Evolutionary conservation across 2,113 vertebrate species (phyloP), one percentile per base, ranked within the genome.

Genomic region (Oryzias curvinotus): DNA sequence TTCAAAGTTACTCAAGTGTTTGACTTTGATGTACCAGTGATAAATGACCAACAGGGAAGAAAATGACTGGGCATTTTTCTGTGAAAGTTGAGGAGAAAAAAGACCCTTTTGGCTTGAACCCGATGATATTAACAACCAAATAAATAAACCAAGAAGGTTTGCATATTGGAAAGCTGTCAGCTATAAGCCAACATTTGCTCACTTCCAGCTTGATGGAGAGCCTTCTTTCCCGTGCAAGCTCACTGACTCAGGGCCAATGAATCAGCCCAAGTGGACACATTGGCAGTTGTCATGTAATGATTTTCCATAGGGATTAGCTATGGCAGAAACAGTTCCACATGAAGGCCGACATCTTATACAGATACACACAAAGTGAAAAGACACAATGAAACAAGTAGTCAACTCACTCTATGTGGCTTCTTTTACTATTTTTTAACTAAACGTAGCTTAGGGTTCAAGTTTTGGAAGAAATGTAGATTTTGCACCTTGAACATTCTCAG

Each of bases 251-350:
- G 60, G 51, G 71, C 72, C 76, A 63, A 87, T 91, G 83, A 87
- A 92, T 92, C 92, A 91, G 66, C 55, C 65, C 52, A 49, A 86
- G 71, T 71, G 71, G 85, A 89, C 85, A 68, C 87, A 85, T 87
- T 80, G 89, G 77, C 88, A 90, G 83, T 89, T 91, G 88, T 89
- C 88, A 89, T 91, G 90, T 91, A 90, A 88, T 86, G 78, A 88
- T 90, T 89, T 86, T 88, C 88, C 85, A 73, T 62, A 63, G 81
- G 80, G 75, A 83, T 82, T 60, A 68, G 83, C 75, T 12, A 47
- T 50, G 23, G 65, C 51, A 53, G 55, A 56, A 71, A 59, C 73
- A 73, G 57, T 61, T 53, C 26, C 56, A 56, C 64, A 51, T 46
- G 53, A 18, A 80, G 26, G 59, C 46, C 54, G 54, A 71, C 66